Evolutionary conservation across 2,888 invertebrate species (phyloP), one percentile per base, ranked within the genome.

Genomic region (Lithophane socia): DNA sequence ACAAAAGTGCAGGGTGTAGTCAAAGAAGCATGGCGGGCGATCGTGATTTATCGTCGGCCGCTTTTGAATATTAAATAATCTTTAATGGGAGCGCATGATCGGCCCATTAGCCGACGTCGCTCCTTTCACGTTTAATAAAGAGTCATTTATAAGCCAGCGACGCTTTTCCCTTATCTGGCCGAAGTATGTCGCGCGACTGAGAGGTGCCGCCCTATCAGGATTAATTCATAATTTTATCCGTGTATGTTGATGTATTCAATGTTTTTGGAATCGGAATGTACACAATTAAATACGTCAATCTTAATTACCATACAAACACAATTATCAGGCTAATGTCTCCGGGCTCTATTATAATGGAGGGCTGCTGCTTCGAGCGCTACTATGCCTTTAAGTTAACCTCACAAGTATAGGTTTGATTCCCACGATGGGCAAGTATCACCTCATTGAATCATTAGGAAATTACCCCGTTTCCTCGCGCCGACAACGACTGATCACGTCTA

Each of bases 31-130:
- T 94, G 95, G 96, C 94, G 95, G 94, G 93, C 93, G 93, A 93
- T 93, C 95, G 95, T 96, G 96, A 96, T 96, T 96, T 96, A 96
- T 96, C 92, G 94, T 92, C 93, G 95, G 95, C 91, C 92, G 94
- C 96, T 96, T 96, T 96, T 96, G 96, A 96, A 96, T 96, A 96
- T 96, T 96, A 96, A 96, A 96, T 96, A 96, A 96, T 96, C 94
- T 96, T 96, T 96, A 96, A 96, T 96, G 96, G 96, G 96, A 96
- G 96, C 96, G 96, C 96, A 96, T 96, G 96, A 96, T 96, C 96
- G 95, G 94, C 95, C 96, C 96, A 96, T 96, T 96, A 96, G 96
- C 96, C 95, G 95, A 93, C 95, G 95, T 94, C 95, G 95, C 92
- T 96, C 96, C 96, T 96, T 96, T 96, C 96, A 96, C 95, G 95